A percentile compares a stretch with the other conserved stretches of the same genome.
phyloP scores from a whole-genome alignment of 2,797 vertebrate species.

The Danio aesculapii region DNA sequence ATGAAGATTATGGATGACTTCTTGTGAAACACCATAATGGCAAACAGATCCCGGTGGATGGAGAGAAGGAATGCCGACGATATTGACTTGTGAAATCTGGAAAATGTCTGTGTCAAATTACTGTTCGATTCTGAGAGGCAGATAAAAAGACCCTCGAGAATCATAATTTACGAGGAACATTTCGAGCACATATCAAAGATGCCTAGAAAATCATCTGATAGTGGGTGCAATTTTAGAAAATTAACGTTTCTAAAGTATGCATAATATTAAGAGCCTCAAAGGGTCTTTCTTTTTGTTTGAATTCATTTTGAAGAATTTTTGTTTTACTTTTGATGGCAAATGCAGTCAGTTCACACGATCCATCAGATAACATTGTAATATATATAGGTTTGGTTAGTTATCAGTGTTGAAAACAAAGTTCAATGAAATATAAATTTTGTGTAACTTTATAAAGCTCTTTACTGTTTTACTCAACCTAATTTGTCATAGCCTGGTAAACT shows the following conservation, averaged over 20 bases:
- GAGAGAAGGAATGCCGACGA: slow-evolving; percentile 12
- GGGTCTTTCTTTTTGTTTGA: not conserved
- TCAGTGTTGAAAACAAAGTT: not conserved
- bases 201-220: not conserved
- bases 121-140: slow-evolving; percentile 29
- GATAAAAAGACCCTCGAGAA: not conserved
- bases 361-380: not conserved
- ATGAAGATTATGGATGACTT: slow-evolving; percentile 16
- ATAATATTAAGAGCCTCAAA: not conserved
- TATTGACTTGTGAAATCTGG: slow-evolving; percentile 32
- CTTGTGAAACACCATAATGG: slow-evolving; percentile 26
- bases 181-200: slow-evolving; percentile 12
- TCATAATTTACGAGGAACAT: slow-evolving; percentile 26
- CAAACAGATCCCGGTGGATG: slow-evolving; percentile 49
- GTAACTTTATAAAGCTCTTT: not conserved
- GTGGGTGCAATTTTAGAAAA: not conserved
- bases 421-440: not conserved
- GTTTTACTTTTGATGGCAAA: not conserved
- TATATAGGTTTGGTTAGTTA: not conserved
- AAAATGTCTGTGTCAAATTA: slow-evolving; percentile 44
- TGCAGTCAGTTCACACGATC: not conserved
- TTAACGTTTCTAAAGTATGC: not conserved
- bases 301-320: no score
- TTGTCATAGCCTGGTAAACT: no score
- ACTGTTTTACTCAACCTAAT: no score